phyloP scores from a whole-genome alignment of 2,113 vertebrate genomes.

The Antechinus stuartii region DNA sequence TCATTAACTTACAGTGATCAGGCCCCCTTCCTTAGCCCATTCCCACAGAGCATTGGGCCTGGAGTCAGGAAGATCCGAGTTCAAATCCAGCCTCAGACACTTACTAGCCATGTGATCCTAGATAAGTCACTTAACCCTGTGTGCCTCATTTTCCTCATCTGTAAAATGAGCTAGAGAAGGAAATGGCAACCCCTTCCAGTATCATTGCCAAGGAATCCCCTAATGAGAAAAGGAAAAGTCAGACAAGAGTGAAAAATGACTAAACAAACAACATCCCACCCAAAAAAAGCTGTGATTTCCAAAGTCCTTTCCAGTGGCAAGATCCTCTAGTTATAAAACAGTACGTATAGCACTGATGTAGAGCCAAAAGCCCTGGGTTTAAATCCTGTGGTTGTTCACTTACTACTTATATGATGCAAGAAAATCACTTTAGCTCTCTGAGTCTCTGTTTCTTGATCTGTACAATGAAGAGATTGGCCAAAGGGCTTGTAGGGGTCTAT shows the following conservation, averaged over 20 bases:
- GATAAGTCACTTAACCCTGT: background rate
- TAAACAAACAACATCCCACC: background rate
- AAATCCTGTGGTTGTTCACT: background rate
- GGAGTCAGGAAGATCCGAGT: background rate
- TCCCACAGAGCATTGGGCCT: background rate
- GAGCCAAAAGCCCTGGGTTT: background rate
- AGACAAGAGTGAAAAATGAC: background rate
- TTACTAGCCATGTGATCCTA: background rate
- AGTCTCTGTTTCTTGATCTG: background rate
- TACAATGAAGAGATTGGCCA: background rate
- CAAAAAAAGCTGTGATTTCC: background rate
- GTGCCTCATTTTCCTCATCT: background rate
- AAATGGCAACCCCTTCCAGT: background rate
- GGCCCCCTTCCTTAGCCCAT: no score
- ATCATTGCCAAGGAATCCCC: background rate
- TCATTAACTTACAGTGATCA: background rate
- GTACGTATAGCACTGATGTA: background rate
- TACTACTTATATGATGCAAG: background rate
- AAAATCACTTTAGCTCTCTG: background rate
- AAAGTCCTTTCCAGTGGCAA: background rate
- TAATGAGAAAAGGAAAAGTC: background rate
- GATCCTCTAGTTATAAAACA: background rate
- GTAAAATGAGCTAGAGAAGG: background rate
- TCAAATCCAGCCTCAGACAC: background rate
- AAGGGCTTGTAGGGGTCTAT: background rate